These are phyloP conservation scores for Ennomos fuscantarius DNA, from an alignment of 2,888 invertebrate species.

Conservation along the genomic window DNA sequence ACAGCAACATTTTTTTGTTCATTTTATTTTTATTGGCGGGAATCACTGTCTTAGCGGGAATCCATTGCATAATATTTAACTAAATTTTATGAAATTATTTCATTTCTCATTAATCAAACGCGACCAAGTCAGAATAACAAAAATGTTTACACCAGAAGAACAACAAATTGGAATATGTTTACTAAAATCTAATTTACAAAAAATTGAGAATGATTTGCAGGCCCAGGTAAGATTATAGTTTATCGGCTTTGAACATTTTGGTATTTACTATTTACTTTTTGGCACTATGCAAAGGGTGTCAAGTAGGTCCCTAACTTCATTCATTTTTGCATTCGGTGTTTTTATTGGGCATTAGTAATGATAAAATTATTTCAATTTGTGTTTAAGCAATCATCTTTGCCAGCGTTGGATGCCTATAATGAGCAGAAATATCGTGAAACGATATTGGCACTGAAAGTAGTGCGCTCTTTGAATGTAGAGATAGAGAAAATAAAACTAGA, in stretches of 20 bases:
- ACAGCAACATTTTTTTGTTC: too few species aligned
- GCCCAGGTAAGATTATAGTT: conserved; percentile 55
- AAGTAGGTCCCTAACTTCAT: too few species aligned
- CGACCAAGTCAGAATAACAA: conserved; percentile 23
- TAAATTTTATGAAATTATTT: too few species aligned
- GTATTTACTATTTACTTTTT: too few species aligned
- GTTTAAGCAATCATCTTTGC: conserved; percentile 58
- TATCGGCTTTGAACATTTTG: background rate
- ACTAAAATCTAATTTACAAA: conserved; percentile 67
- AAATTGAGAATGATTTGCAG: conserved; percentile 65
- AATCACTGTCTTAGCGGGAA: too few species aligned
- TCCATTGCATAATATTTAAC: too few species aligned
- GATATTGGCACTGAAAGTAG: conserved; percentile 52
- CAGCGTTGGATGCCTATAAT: conserved; percentile 64
- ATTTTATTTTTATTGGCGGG: too few species aligned
- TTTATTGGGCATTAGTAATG: too few species aligned
- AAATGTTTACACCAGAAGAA: conserved; percentile 68
- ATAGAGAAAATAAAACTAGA: conserved; percentile 59
- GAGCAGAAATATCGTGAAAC: conserved; percentile 63
- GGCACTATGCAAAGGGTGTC: too few species aligned
- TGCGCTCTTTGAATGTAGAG: conserved; percentile 58
- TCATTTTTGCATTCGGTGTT: too few species aligned
- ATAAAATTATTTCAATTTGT: background rate
- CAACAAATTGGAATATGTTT: conserved; percentile 73
- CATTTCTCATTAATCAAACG: too few species aligned